A percentile compares a stretch with the other conserved stretches of the same genome.
Evolutionary conservation across 1,140 invertebrate genomes (phyloP).

Genomic region (Zaprionus ghesquierei): DNA sequence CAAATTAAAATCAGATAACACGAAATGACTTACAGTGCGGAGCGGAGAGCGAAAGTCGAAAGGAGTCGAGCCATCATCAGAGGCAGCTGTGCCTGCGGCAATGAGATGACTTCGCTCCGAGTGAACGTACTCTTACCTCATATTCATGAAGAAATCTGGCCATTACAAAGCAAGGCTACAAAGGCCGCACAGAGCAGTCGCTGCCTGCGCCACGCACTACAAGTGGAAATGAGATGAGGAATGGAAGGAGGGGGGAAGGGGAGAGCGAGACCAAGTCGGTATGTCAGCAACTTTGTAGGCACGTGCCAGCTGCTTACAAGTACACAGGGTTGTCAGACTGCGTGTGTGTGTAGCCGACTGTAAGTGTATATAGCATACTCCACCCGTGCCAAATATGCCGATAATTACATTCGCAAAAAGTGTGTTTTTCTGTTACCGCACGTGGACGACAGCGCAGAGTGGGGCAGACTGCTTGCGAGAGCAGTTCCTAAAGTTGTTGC

Average conservation of each 20-base stretch:
- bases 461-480: constrained; percentile 6
- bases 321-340: background rate
- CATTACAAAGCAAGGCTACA: constrained; percentile 21
- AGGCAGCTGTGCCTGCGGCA: constrained; percentile 18
- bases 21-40: constrained; percentile 61
- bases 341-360: background rate
- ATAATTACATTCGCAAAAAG: constrained; percentile 75
- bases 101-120: background rate
- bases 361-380: constrained; percentile 19
- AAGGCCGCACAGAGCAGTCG: constrained; percentile 3
- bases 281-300: constrained; percentile 39
- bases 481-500: background rate
- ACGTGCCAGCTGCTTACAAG: constrained; percentile 53
- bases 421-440: constrained; percentile 26
- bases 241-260: background rate
- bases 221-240: background rate
- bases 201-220: background rate
- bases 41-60: background rate
- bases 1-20: constrained; percentile 81
- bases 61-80: constrained; percentile 3
- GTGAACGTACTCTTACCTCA: background rate
- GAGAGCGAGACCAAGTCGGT: background rate
- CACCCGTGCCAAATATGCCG: constrained; percentile 59
- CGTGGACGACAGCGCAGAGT: background rate
- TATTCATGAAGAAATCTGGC: background rate